Evolutionary conservation across 1,140 invertebrate genomes (phyloP).

Genomic region (Solen grandis): DNA sequence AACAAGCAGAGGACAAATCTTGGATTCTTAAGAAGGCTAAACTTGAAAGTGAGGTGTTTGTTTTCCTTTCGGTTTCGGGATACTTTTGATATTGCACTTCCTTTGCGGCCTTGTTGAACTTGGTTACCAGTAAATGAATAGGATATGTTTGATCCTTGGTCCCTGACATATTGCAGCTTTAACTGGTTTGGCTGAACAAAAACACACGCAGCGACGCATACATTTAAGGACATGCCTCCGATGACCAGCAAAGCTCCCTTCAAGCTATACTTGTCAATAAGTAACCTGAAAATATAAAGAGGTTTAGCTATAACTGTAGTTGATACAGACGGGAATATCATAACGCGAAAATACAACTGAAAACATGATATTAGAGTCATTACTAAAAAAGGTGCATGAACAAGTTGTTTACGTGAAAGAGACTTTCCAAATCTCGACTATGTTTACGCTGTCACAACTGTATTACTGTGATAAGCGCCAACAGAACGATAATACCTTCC

Average conservation of each 20-base stretch:
- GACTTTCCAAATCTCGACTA: too few relatives aligned
- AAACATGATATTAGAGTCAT: too few relatives aligned
- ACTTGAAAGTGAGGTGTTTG: background rate
- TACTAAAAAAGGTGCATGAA: too few relatives aligned
- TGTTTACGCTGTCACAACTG: too few relatives aligned
- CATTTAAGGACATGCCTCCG: background rate
- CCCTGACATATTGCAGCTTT: background rate
- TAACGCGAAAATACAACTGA: too few relatives aligned
- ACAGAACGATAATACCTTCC: too few relatives aligned
- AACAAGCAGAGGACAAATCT: slow-evolving; percentile 36
- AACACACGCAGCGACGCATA: background rate
- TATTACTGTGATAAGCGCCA: too few relatives aligned
- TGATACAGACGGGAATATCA: too few relatives aligned
- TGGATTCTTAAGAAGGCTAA: slow-evolving; percentile 38
- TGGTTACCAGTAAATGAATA: background rate
- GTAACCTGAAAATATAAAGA: background rate
- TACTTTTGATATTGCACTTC: background rate
- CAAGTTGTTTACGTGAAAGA: too few relatives aligned
- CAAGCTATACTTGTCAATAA: background rate
- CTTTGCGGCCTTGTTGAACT: background rate
- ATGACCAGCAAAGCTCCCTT: background rate
- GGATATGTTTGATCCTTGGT: background rate
- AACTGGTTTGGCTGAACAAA: background rate
- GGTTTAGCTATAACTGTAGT: too few relatives aligned
- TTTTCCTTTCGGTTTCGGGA: background rate